Base-by-base conservation (phyloP, 2,797 vertebrate species). In the Pygocentrus nattereri region DNA sequence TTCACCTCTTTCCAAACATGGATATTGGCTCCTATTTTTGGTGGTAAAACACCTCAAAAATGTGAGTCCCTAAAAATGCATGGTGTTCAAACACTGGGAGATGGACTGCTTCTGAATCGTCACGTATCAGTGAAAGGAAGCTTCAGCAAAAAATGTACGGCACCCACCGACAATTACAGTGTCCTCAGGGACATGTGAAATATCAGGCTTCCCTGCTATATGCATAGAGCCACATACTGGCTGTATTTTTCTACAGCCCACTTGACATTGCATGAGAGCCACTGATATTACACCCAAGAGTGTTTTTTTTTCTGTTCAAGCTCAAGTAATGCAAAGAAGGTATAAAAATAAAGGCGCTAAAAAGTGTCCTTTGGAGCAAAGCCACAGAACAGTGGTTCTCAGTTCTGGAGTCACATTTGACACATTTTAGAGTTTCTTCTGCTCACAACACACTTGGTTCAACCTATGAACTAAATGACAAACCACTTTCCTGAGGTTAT, bases 191-290 rank as follows among this genome's bases (percentile, higher is more conserved):
- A 82, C 54, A 78, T 91, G 92, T 84, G 88, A 94, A 93, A 94
- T 95, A 90, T 90, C 89, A 81, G 84, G 82, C 82, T 88, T 84
- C 86, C 80, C 84, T 92, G 92, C 84, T 88, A 92, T 77, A 83
- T 83, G 87, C 78, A 88, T 76, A 65, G 67, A 85, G 85, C 79
- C 84, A 82, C 83, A 84, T 82, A 54, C 67, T 85, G 85, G 72
- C 82, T 72, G 38, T 52, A 84, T 69, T 72, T 78, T 82, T 77
- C 81, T 44, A 21, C 41, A 56, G 75, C 77, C 65, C n/a, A 6
- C 16, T 61, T 15, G 27, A 81, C 80, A 4, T 86, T 81, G 85
- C 87, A 76, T 91, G 88, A 88, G 86, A 91, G 80, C 47, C 70
- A 0, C 16, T 21, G 79, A 87, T 77, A 80, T 90, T 82, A 87